Evolutionary conservation across 2,888 invertebrate genomes (phyloP), one percentile per base, ranked within the genome.

Genomic region (Notocelia uddmanniana): DNA sequence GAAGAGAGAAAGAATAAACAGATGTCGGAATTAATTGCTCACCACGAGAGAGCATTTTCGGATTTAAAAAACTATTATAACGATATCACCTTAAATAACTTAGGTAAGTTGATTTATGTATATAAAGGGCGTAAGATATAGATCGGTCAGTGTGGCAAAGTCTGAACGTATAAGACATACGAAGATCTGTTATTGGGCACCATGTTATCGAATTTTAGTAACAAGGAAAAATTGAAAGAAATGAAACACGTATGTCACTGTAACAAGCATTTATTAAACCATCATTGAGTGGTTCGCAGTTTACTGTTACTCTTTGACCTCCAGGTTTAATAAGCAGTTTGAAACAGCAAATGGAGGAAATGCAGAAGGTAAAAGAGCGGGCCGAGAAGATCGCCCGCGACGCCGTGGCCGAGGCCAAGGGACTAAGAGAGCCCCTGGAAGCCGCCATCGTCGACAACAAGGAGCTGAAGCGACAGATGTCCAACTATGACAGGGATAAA

Each of bases 1-100:
- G 98, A 98, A 85, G 98, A 98, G 83, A 95, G 98, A 54, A 99
- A 99, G 90, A 98, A 98, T 88, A 95, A 95, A 64, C 98, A 98
- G 84, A 95, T 98, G 5, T 95, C 96, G 11, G 96, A 96, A 50
- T 89, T 99, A 73, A 97, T 97, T 76, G 94, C 95, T 45, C 96
- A 97, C 81, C 98, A 99, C 83, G 98, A 98, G 75, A 95, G 95
- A 78, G 96, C 97, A 0, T 98, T 98, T 85, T 95, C 96, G 55
- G 98, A 98, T 85, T 96, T 99, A 91, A 98, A 98, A 87, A 97
- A 97, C 87, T 99, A 98, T 90, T 99, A 98, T 84, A 98, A 98
- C 82, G 98, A 98, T 81, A 98, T 99, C 67, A 98, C 98, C 0
- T 92, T 98, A 15, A 98, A 98, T 87, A 99, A 99, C 89, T 94